Percentiles rank a stretch among this genome's conserved stretches.
Conservation (phyloP, 2,113 vertebrate species). For the Chitala chitala region DNA sequence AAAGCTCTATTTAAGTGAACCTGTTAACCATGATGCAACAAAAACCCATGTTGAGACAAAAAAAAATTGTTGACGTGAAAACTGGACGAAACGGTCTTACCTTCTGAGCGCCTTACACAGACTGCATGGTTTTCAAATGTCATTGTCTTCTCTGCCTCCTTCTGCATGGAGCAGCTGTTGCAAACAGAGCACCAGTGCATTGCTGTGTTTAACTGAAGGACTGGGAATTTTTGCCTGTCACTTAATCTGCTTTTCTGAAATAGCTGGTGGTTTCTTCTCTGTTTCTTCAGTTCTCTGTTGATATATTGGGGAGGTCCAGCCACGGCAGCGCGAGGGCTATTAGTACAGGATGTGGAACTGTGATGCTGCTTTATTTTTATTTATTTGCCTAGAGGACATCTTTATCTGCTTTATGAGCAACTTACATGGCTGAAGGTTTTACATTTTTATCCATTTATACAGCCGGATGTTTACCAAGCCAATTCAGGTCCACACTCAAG, state of each 20-base stretch:
- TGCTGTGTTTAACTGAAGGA: neutral
- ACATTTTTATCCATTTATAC: neutral
- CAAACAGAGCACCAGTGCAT: no score
- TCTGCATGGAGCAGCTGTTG: no score
- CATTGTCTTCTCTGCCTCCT: no score
- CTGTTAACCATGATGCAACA: no score
- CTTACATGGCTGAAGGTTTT: neutral
- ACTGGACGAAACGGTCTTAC: no score
- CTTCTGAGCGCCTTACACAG: no score
- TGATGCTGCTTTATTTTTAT: neutral
- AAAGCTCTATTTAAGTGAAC: no score
- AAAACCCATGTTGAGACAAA: neutral
- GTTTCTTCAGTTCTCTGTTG: neutral
- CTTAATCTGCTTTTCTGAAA: neutral
- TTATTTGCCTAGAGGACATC: neutral
- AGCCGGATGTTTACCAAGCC: neutral
- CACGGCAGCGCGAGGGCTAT: neutral
- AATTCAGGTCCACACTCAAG: neutral
- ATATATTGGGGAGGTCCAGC: neutral
- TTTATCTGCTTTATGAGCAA: neutral
- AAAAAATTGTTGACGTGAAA: no score
- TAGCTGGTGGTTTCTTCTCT: neutral
- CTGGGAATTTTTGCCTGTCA: neutral
- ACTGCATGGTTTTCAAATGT: no score
- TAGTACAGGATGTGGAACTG: neutral